A percentile compares a stretch with the other conserved stretches of the same genome.
Conservation (phyloP, 2,888 invertebrate genomes). For the Tanytarsus gracilentus region DNA sequence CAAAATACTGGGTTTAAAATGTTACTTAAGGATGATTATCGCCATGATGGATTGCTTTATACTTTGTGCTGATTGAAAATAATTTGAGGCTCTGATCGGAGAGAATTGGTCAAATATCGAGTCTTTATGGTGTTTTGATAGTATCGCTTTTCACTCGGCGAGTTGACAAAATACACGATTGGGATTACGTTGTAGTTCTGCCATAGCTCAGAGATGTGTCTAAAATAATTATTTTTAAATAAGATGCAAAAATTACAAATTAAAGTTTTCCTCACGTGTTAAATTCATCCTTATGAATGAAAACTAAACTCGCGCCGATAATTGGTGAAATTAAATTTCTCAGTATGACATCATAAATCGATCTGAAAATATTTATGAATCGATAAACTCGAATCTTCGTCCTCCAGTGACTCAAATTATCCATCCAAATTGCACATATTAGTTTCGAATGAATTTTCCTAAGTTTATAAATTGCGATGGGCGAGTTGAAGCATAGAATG, state of each 20-base stretch:
- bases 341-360: constrained; percentile 42
- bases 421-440: constrained; percentile 43
- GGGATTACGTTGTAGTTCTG: constrained; percentile 43
- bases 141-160: constrained; percentile 44
- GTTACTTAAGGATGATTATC: too few relatives aligned
- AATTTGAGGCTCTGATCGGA: constrained; percentile 43
- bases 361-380: constrained; percentile 40
- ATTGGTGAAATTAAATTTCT: constrained; percentile 43
- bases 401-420: constrained; percentile 33
- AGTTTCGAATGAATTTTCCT: constrained; percentile 41
- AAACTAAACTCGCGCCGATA: constrained; percentile 42
- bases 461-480: constrained; percentile 37
- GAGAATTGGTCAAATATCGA: constrained; percentile 43
- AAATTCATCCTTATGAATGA: constrained; percentile 43
- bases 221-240: constrained; percentile 30
- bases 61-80: constrained; percentile 15
- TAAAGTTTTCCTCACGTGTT: constrained; percentile 37
- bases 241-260: background rate
- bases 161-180: constrained; percentile 43
- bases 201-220: constrained; percentile 43
- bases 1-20: too few relatives aligned
- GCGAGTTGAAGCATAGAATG: constrained; percentile 40
- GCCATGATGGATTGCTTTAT: background rate
- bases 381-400: constrained; percentile 38
- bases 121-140: constrained; percentile 44